These are phyloP conservation scores for Bugula neritina DNA, from an alignment of 2,888 invertebrate species.

Conservation along the genomic window DNA sequence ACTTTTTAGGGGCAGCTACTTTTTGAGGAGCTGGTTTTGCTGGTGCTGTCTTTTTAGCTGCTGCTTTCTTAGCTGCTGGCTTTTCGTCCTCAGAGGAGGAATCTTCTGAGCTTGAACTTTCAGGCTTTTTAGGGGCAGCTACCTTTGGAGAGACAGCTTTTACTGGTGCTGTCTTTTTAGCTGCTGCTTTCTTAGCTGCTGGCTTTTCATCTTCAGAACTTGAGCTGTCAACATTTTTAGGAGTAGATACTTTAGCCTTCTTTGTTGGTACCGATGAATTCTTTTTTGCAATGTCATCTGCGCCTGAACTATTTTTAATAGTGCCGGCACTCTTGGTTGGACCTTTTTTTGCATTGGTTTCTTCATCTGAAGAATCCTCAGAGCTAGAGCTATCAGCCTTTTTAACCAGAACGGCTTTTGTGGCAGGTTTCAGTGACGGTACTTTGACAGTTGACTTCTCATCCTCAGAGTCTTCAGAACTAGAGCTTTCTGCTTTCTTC, in stretches of 20 bases:
- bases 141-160: background rate
- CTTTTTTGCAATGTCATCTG: background rate
- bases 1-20: background rate
- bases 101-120: conserved; percentile 11
- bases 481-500: conserved; percentile 1
- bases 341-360: background rate
- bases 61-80: background rate
- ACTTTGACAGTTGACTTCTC: background rate
- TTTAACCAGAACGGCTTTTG: background rate
- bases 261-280: background rate
- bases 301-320: too few species aligned
- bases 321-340: too few species aligned
- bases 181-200: background rate
- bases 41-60: background rate
- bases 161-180: background rate
- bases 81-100: conserved; percentile 10
- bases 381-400: conserved; percentile 9
- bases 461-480: conserved; percentile 10
- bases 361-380: conserved; percentile 1
- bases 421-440: background rate
- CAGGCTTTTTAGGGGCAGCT: background rate
- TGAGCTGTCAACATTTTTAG: background rate
- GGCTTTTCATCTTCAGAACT: background rate
- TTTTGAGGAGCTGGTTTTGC: background rate
- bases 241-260: background rate